phyloP scores from a whole-genome alignment of 2,888 invertebrate species.

The Habrosyne pyritoides region DNA sequence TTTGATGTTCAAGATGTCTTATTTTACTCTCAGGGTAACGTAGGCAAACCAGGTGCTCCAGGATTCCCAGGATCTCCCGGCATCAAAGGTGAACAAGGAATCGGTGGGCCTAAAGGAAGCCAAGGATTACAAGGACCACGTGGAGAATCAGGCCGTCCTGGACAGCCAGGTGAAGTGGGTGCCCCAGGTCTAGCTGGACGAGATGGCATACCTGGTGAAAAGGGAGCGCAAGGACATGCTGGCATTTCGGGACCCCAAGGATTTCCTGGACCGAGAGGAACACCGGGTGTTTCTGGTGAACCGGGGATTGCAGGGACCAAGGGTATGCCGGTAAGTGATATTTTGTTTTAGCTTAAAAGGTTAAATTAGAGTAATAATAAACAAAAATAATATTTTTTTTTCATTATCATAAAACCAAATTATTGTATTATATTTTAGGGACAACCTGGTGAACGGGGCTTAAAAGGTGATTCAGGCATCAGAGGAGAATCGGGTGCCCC shows the following conservation, averaged over 20 bases:
- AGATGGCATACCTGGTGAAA: conserved; percentile 92
- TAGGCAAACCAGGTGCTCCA: conserved; percentile 92
- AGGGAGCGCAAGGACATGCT: conserved; percentile 88
- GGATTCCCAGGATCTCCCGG: conserved; percentile 94
- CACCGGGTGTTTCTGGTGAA: conserved; percentile 89
- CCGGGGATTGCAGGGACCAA: conserved; percentile 89
- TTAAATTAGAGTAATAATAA: too few relatives aligned
- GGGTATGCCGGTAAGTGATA: conserved; percentile 87
- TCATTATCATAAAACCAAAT: too few relatives aligned
- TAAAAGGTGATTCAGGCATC: conserved; percentile 89
- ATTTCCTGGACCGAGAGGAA: conserved; percentile 91
- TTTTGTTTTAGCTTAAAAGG: too few relatives aligned
- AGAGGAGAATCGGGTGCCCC: conserved; percentile 89
- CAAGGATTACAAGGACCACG: conserved; percentile 92
- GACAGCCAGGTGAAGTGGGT: conserved; percentile 90
- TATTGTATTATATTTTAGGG: conserved; percentile 80
- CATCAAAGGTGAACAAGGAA: conserved; percentile 91
- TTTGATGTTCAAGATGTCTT: background rate
- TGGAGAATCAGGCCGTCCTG: conserved; percentile 91
- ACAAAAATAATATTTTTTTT: too few relatives aligned
- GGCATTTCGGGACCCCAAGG: conserved; percentile 91
- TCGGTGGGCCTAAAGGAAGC: conserved; percentile 90
- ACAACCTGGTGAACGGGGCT: conserved; percentile 89
- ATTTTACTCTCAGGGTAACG: conserved; percentile 83
- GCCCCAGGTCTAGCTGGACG: conserved; percentile 89